Conservation (phyloP, 2,888 invertebrate species). For the Ophioninae sp. region DNA sequence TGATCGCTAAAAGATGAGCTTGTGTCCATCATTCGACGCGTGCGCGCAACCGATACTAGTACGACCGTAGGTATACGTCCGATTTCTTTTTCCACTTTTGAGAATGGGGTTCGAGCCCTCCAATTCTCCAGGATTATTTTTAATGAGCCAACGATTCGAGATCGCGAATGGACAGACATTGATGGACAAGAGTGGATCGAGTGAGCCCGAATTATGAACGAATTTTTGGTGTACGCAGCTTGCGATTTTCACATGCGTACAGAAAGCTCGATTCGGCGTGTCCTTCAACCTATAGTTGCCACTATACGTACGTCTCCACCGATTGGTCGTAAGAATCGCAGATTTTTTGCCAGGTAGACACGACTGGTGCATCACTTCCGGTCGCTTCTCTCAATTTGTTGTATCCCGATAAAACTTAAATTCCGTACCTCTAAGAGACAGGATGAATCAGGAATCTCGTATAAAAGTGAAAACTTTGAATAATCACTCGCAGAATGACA, state of each 20-base stretch:
- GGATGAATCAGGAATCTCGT: background rate
- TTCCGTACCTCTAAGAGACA: background rate
- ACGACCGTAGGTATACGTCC: background rate
- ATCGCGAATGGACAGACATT: conserved; percentile 12
- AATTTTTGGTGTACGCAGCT: conserved; percentile 38
- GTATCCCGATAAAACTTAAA: background rate
- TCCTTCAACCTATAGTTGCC: conserved; percentile 64
- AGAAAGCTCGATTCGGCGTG: conserved; percentile 46
- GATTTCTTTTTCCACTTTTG: background rate
- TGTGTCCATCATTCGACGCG: no score
- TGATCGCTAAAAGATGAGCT: no score
- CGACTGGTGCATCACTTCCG: conserved; percentile 14
- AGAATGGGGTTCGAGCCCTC: conserved; percentile 1
- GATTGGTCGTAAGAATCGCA: background rate
- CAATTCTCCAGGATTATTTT: conserved; percentile 37
- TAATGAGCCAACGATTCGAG: conserved; percentile 26
- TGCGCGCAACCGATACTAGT: no score
- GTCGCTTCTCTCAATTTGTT: background rate
- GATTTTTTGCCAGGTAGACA: background rate
- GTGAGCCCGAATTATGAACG: conserved; percentile 39
- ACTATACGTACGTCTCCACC: conserved; percentile 49
- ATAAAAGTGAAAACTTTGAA: no score
- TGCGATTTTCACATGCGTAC: conserved; percentile 14
- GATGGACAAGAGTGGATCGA: conserved; percentile 29
- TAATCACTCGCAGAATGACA: no score